Percentiles rank a stretch among this genome's conserved stretches.
Conservation (phyloP, 2,888 invertebrate species). For the Caenorhabditis doughertyi region DNA sequence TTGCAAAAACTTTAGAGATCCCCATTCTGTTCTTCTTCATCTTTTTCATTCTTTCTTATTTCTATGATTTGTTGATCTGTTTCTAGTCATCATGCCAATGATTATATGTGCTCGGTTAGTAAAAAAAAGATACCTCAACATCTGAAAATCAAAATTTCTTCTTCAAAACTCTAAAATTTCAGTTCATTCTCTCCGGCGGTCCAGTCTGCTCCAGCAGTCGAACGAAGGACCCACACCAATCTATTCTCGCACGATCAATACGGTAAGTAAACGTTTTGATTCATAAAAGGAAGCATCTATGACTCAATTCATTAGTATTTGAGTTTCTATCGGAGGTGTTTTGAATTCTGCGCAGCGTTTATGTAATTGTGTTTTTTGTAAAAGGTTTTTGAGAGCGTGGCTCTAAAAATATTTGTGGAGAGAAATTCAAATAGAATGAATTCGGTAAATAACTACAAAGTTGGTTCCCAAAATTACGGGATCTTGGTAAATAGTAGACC, state of each 20-base stretch:
- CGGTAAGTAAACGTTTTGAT: conserved; percentile 38
- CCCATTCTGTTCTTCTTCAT: conserved; percentile 2
- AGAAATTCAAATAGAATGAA: too few relatives aligned
- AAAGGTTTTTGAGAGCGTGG: too few relatives aligned
- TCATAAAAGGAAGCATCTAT: not conserved
- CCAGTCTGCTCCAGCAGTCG: conserved; percentile 69
- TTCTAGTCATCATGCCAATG: conserved; percentile 28
- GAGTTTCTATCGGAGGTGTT: not conserved
- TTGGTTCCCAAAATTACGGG: too few relatives aligned
- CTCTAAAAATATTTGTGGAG: too few relatives aligned
- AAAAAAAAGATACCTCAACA: not conserved
- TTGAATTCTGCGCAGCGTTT: too few relatives aligned
- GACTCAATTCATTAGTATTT: not conserved
- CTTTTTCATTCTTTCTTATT: conserved; percentile 8
- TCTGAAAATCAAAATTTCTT: not conserved
- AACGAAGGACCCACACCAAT: conserved; percentile 66
- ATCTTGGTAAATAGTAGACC: too few relatives aligned
- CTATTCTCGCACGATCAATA: conserved; percentile 64
- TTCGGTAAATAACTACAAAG: too few relatives aligned
- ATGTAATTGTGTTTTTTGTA: too few relatives aligned
- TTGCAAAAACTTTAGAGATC: conserved; percentile 29
- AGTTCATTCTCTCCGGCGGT: conserved; percentile 68
- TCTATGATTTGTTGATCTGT: conserved; percentile 8
- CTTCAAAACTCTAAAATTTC: conserved; percentile 29
- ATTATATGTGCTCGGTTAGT: conserved; percentile 61